phyloP scores from a whole-genome alignment of 2,797 vertebrate species.

The Cossypha heuglini region DNA sequence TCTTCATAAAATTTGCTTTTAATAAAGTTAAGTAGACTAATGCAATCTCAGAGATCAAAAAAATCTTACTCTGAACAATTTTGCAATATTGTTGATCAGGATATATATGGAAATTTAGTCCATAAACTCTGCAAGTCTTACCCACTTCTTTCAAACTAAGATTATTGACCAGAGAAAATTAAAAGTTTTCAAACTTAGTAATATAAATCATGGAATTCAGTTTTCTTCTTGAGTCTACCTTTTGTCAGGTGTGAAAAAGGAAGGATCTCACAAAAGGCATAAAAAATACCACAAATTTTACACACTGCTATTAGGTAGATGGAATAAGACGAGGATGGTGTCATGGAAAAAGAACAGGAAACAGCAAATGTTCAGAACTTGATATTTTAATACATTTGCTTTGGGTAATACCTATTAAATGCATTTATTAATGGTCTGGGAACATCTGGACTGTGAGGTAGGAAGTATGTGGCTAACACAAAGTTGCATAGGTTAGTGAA shows the following conservation, averaged over 20 bases:
- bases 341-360: background rate
- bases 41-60: background rate
- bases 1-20: constrained; percentile 16
- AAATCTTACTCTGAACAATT: background rate
- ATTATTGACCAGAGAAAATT: background rate
- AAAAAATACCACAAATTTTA: background rate
- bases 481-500: background rate
- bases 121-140: background rate
- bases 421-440: background rate
- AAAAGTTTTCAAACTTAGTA: background rate
- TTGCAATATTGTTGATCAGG: background rate
- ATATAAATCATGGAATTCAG: background rate
- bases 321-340: background rate
- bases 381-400: background rate
- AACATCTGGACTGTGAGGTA: background rate
- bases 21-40: constrained; percentile 26
- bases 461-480: background rate
- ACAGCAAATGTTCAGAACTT: background rate
- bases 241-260: background rate
- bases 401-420: background rate
- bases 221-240: background rate
- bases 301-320: background rate
- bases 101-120: constrained; percentile 8
- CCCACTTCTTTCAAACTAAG: background rate
- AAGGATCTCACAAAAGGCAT: background rate